Evolutionary conservation across 2,888 invertebrate species (phyloP).

Genomic region (Smittia aterrima): DNA sequence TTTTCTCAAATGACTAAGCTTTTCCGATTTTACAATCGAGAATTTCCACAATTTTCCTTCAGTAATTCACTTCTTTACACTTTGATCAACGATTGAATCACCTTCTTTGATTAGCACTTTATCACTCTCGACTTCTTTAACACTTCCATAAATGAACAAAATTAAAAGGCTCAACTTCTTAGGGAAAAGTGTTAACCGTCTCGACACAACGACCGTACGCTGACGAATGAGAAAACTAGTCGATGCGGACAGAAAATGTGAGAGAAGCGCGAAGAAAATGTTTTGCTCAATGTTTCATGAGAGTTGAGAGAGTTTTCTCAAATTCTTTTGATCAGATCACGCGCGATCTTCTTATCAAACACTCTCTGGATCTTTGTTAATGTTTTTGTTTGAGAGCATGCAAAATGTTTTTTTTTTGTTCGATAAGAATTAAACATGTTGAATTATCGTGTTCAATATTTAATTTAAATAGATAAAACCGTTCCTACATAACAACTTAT

Average conservation of each 20-base stretch:
- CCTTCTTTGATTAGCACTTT: conserved; percentile 19
- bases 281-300: not conserved
- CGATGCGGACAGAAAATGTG: too few species aligned
- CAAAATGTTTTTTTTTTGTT: too few species aligned
- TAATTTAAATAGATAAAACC: too few species aligned
- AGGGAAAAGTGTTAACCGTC: not conserved
- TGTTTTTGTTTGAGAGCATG: too few species aligned
- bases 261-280: not conserved
- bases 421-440: too few species aligned
- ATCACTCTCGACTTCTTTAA: not conserved
- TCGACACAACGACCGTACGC: not conserved
- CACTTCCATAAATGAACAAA: conserved; percentile 38
- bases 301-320: not conserved
- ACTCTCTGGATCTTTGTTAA: too few species aligned
- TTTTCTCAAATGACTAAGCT: conserved; percentile 23
- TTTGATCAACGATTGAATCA: conserved; percentile 21
- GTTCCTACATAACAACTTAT: too few species aligned
- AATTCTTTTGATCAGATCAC: too few species aligned
- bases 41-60: conserved; percentile 21
- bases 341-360: too few species aligned
- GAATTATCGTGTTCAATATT: too few species aligned
- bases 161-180: not conserved
- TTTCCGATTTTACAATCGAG: not conserved
- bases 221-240: not conserved
- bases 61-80: conserved; percentile 2